Evolutionary conservation across 2,113 vertebrate species (phyloP).

Genomic region (Natator depressus): DNA sequence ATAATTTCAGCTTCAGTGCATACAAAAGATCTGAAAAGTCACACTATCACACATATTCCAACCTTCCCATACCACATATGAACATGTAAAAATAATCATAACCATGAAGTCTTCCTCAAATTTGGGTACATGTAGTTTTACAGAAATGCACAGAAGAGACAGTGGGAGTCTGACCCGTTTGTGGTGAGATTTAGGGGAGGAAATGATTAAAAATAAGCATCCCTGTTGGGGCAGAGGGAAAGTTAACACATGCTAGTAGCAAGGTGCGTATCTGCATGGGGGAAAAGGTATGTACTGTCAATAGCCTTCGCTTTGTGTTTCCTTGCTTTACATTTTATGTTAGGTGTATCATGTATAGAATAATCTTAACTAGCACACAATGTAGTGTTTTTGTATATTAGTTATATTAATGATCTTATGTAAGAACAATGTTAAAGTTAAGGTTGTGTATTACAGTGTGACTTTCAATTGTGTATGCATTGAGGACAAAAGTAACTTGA

Average conservation of each 20-base stretch:
- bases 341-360: background rate
- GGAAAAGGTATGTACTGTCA: background rate
- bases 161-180: rapidly evolving
- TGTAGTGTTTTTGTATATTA: background rate
- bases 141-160: background rate
- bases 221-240: background rate
- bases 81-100: rapidly evolving
- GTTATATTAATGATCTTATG: background rate
- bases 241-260: background rate
- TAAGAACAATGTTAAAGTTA: too few species aligned
- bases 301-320: background rate
- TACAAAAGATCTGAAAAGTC: background rate
- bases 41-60: background rate
- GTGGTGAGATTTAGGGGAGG: background rate
- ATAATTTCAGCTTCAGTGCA: background rate
- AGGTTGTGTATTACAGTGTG: too few species aligned
- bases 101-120: background rate
- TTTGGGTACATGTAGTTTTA: rapidly evolving
- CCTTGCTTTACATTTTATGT: background rate
- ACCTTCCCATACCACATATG: background rate
- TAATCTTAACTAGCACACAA: background rate
- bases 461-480: too few species aligned
- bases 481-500: too few species aligned
- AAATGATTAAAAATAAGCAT: rapidly evolving
- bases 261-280: background rate